Evolutionary conservation across 2,113 vertebrate genomes (phyloP).

Genomic region (Phoxinus phoxinus): DNA sequence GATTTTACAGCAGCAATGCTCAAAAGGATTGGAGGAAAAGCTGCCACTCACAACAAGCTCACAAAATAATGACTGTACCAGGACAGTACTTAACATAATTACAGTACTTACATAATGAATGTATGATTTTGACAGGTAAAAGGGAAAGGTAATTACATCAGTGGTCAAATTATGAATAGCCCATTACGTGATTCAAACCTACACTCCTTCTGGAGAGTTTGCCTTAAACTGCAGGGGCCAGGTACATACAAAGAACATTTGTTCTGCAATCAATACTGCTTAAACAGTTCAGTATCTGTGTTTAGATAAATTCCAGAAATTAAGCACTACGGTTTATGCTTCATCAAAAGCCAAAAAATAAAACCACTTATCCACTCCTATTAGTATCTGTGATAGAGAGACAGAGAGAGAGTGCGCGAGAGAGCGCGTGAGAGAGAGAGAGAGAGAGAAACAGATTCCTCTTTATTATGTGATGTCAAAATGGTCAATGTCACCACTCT

Average conservation of each 20-base stretch:
- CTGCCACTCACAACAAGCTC: background rate
- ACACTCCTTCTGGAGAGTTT: constrained; percentile 1
- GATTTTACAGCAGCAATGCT: background rate
- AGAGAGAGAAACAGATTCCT: no score
- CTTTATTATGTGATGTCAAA: background rate
- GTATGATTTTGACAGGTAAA: background rate
- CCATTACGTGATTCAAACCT: constrained; percentile 1
- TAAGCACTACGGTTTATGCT: background rate
- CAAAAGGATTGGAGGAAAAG: background rate
- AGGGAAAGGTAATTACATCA: constrained; percentile 34
- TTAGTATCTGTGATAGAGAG: background rate
- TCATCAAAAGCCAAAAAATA: background rate
- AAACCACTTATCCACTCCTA: background rate
- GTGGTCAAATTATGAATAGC: background rate
- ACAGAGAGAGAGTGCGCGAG: background rate
- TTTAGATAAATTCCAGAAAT: constrained; percentile 1
- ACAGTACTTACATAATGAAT: background rate
- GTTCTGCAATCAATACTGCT: background rate
- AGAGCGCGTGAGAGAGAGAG: no score
- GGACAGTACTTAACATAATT: background rate
- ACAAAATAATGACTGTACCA: constrained; percentile 1
- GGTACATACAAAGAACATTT: background rate
- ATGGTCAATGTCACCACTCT: background rate
- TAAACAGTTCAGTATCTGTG: no score
- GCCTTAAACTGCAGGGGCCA: constrained; percentile 21